phyloP scores from a whole-genome alignment of 2,888 invertebrate genomes.

The Abscondita cerata region DNA sequence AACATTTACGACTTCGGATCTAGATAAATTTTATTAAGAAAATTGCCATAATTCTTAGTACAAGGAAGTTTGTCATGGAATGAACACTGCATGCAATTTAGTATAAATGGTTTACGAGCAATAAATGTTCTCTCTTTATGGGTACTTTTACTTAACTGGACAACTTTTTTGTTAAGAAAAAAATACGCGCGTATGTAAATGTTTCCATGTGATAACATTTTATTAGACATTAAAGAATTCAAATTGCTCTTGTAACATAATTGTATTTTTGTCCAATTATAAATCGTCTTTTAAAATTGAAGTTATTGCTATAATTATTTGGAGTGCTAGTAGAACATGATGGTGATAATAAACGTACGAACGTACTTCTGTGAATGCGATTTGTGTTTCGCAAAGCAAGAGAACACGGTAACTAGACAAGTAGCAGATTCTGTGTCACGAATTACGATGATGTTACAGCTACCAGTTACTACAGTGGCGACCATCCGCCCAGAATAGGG shows the following conservation, averaged over 20 bases:
- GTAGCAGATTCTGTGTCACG: conserved; percentile 32
- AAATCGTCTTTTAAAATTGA: neutral
- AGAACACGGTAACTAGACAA: conserved; percentile 37
- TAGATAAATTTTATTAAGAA: conserved; percentile 6
- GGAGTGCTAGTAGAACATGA: no score
- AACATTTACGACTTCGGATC: neutral
- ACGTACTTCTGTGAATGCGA: conserved; percentile 46
- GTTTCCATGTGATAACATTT: no score
- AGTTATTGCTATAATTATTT: neutral
- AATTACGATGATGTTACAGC: conserved; percentile 32
- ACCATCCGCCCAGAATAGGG: conserved; percentile 25
- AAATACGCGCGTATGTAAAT: neutral
- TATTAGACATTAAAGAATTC: conserved; percentile 1
- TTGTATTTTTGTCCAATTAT: neutral
- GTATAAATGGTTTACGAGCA: conserved; percentile 20
- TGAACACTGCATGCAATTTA: conserved; percentile 19
- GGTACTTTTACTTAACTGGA: conserved; percentile 20
- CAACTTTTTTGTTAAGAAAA: conserved; percentile 12
- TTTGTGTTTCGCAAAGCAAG: conserved; percentile 42
- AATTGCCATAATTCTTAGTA: conserved; percentile 4
- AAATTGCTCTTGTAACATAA: conserved; percentile 2
- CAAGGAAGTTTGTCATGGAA: conserved; percentile 15
- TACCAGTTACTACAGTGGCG: conserved; percentile 24
- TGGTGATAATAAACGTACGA: conserved; percentile 38
- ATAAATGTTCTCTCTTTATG: conserved; percentile 19